Conservation (phyloP, 2,888 invertebrate species). For the Diarsia rubi region DNA sequence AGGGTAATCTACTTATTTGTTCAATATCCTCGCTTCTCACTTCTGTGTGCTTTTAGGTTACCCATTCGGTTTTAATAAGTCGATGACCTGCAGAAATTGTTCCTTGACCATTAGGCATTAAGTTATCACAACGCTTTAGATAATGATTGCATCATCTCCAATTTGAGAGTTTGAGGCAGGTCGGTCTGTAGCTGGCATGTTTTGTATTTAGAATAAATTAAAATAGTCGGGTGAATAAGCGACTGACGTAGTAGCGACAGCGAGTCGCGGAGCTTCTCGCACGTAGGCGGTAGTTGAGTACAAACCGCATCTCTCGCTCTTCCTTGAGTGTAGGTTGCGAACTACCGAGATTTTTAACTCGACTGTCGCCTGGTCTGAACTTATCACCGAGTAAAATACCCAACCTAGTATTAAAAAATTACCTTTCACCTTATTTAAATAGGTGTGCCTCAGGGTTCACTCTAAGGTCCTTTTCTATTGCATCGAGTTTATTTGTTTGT, state of each 20-base stretch:
- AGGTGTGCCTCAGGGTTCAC: background rate
- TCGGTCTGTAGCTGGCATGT: conserved; percentile 73
- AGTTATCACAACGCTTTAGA: conserved; percentile 19
- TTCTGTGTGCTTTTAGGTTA: conserved; percentile 1
- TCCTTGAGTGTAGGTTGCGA: conserved; percentile 24
- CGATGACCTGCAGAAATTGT: conserved; percentile 33
- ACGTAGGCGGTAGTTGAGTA: conserved; percentile 25
- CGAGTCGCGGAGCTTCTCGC: conserved; percentile 43
- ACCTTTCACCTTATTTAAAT: background rate
- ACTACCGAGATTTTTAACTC: conserved; percentile 15
- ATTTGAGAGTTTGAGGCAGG: conserved; percentile 58
- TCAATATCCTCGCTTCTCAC: background rate
- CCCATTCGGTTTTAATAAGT: background rate
- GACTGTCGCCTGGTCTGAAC: background rate
- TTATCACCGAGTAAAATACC: background rate
- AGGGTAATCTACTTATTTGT: background rate
- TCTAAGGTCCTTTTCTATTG: background rate
- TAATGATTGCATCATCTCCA: conserved; percentile 64
- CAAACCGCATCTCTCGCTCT: conserved; percentile 40
- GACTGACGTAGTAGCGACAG: conserved; percentile 38
- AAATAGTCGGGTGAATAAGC: conserved; percentile 86
- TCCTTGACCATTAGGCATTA: conserved; percentile 5
- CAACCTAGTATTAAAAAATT: background rate
- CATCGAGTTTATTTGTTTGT: background rate
- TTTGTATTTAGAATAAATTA: conserved; percentile 82